A percentile compares a stretch with the other conserved stretches of the same genome.
These are phyloP conservation scores for Marasmarcha lunaedactyla DNA, from an alignment of 2,888 invertebrate genomes.

Conservation along the genomic window DNA sequence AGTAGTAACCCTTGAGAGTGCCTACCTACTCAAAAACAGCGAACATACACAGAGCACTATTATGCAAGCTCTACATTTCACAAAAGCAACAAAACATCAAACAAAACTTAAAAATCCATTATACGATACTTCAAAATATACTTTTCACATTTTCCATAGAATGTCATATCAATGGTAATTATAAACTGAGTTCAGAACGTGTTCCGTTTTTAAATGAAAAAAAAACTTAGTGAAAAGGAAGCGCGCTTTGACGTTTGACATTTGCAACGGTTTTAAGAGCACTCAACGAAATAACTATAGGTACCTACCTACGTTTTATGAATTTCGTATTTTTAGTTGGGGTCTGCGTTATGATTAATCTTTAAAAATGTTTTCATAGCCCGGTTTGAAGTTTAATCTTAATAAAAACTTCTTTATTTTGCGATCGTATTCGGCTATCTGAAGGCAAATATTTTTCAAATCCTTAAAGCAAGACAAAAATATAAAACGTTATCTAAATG, in stretches of 20 bases:
- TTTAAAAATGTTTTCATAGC: no score
- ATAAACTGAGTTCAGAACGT: constrained; percentile 33
- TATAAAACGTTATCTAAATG: no score
- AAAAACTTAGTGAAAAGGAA: constrained; percentile 58
- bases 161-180: constrained; percentile 51
- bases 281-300: constrained; percentile 33
- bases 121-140: constrained; percentile 37
- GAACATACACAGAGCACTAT: no score
- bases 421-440: no score
- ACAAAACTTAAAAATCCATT: constrained; percentile 15
- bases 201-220: constrained; percentile 32
- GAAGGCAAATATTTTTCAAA: no score
- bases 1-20: no score
- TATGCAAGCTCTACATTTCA: background rate
- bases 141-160: constrained; percentile 29
- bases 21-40: no score
- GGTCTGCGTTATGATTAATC: constrained; percentile 15
- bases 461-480: no score
- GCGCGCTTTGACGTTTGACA: constrained; percentile 55
- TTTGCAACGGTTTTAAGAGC: constrained; percentile 25
- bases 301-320: constrained; percentile 23
- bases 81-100: constrained; percentile 27
- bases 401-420: no score
- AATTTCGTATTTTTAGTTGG: constrained; percentile 4
- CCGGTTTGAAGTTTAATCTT: no score